Evolutionary conservation across 2,888 invertebrate species (phyloP), one percentile per base, ranked within the genome.

Genomic region (Thecophora atra): DNA sequence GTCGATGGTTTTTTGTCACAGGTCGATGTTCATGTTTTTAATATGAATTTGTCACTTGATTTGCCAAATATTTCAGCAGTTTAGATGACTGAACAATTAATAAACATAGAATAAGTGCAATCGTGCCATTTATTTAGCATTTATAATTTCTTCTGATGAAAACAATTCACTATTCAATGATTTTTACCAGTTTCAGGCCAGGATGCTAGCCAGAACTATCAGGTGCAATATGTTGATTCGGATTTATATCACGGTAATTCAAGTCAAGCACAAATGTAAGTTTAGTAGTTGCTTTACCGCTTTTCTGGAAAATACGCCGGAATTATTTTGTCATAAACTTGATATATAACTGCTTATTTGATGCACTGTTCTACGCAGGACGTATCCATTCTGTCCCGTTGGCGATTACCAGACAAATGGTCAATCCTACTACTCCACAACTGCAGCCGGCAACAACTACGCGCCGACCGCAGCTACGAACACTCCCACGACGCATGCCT

Each of bases 311-410:
- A 56, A 71, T 58, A 58, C 63, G 30, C 15, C 7, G 17, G 37
- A 26, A 24, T 58, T 58, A 2, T 60, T 60, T 28, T n/a, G n/a
- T n/a, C n/a, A n/a, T n/a, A n/a, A n/a, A 2, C 37, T 37, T 37
- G 37, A 37, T 37, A 37, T 8, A 8, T 37, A 8, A 37, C 6
- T 11, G 11, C 11, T 37, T 8, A 37, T 11, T 37, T 37, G 11
- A 8, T 37, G 37, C 37, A 1, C 6, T 37, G 11, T 11, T 37
- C 2, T 28, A 13, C 63, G n/a, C 76, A 92, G 92, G 91, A 90
- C 91, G 81, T 92, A 92, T 88, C 93, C 93, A 74, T 92, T 93
- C 69, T 94, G 93, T 82, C 91, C 93, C 63, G 92, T 93, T 75
- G 92, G 91, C 17, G 93, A 92, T 74, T 87, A 87, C 73, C 83